Evolutionary conservation across 2,797 vertebrate genomes (phyloP).

Genomic region (Hydrocynus forskahlii): DNA sequence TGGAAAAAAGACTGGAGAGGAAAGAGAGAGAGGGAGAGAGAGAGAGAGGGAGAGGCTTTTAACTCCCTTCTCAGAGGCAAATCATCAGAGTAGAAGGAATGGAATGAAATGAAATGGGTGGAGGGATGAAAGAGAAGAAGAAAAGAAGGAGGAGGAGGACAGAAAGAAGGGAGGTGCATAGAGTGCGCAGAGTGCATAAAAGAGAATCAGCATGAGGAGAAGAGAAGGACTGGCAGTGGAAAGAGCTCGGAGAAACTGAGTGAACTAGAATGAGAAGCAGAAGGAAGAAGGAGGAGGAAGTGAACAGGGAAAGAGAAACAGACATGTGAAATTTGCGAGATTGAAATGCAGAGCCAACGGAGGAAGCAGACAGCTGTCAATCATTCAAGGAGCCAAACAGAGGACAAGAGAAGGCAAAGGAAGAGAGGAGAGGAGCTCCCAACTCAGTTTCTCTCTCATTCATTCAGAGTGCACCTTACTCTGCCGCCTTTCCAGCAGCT

Average conservation of each 20-base stretch:
- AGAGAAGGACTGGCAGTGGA: background rate
- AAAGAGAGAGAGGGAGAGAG: conserved; percentile 11
- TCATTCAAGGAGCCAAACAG: background rate
- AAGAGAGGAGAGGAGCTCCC: conserved; percentile 3
- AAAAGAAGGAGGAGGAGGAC: conserved; percentile 10
- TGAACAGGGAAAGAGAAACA: background rate
- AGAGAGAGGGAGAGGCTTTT: conserved; percentile 13
- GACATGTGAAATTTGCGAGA: background rate
- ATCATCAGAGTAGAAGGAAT: conserved; percentile 5
- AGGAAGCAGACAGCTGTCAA: background rate
- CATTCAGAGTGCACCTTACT: background rate
- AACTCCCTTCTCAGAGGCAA: conserved; percentile 17
- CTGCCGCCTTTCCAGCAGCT: background rate
- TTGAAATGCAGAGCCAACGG: background rate
- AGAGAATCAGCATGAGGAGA: background rate
- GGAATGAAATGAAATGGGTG: conserved; percentile 12
- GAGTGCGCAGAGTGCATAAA: conserved; percentile 22
- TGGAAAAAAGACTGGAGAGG: conserved; percentile 20
- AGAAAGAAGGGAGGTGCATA: conserved; percentile 5
- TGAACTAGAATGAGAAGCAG: conserved; percentile 3
- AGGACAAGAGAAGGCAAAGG: background rate
- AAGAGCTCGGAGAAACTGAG: background rate
- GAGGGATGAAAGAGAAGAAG: background rate
- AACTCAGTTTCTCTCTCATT: background rate
- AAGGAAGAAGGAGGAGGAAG: background rate